These are phyloP conservation scores for Scrobipalpa costella DNA, from an alignment of 2,888 invertebrate genomes.

Conservation along the genomic window DNA sequence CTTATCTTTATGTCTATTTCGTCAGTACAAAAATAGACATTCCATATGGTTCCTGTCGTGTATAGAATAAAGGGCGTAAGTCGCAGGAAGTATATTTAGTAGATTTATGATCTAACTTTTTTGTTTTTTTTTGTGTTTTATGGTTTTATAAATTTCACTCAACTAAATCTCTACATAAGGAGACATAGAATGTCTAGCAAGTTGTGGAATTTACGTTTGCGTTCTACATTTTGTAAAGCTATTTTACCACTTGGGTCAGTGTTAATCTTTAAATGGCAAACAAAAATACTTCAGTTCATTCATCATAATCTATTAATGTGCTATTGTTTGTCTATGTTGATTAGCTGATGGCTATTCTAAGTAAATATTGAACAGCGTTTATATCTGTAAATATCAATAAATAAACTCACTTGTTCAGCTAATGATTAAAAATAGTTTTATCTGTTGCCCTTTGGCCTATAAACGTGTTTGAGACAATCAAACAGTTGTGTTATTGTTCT, in stretches of 20 bases:
- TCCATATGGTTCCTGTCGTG: conserved; percentile 52
- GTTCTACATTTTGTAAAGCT: no score
- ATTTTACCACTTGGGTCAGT: no score
- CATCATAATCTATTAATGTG: not conserved
- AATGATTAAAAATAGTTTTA: not conserved
- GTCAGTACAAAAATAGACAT: conserved; percentile 65
- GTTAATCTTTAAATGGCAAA: no score
- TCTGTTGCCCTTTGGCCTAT: not conserved
- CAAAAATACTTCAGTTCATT: not conserved
- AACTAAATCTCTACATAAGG: no score
- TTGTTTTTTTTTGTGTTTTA: not conserved
- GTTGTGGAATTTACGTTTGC: no score
- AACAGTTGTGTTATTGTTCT: not conserved
- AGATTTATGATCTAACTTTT: not conserved
- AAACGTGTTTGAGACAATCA: conserved; percentile 1
- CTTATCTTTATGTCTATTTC: conserved; percentile 73
- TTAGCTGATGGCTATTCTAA: not conserved
- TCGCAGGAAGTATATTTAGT: not conserved
- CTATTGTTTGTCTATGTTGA: not conserved
- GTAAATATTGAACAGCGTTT: not conserved
- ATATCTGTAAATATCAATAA: not conserved
- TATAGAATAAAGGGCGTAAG: conserved; percentile 5
- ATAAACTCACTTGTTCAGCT: not conserved
- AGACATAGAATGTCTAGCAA: no score
- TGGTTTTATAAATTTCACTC: not conserved